Evolutionary conservation across 2,797 vertebrate species (phyloP).

Genomic region (Coracias cyanogaster): DNA sequence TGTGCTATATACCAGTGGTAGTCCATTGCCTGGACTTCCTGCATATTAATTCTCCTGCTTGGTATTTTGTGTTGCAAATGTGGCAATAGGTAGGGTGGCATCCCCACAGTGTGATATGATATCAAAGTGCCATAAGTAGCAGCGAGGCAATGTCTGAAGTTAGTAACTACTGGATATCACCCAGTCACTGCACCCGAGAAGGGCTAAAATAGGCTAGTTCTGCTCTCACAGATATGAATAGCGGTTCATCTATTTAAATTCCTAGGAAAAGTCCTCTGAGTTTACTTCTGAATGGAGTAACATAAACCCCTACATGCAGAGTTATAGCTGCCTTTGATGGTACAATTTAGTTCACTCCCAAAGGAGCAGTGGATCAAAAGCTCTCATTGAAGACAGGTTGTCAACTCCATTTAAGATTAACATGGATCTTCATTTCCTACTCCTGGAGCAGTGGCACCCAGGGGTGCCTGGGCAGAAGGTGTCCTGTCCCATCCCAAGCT

Average conservation of each 20-base stretch:
- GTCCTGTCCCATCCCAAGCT: neutral
- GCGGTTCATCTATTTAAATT: neutral
- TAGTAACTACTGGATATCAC: neutral
- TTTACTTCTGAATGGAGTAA: neutral
- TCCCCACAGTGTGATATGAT: neutral
- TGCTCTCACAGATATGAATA: neutral
- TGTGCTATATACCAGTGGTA: neutral
- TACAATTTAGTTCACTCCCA: neutral
- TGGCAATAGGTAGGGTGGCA: neutral
- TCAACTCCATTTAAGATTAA: neutral
- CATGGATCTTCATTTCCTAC: neutral
- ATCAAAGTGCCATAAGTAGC: neutral
- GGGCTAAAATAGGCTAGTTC: neutral
- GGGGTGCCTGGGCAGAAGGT: neutral
- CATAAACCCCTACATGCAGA: neutral
- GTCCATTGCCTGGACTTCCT: neutral
- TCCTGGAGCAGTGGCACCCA: neutral
- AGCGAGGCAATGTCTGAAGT: neutral
- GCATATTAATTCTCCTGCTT: neutral
- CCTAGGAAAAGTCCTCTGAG: neutral
- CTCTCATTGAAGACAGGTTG: neutral
- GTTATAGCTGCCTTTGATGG: slow-evolving; percentile 17
- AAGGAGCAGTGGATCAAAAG: neutral
- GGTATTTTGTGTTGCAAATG: neutral
- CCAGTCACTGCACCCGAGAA: neutral